Base-by-base conservation (phyloP, 2,797 vertebrate species). In the Sebastes steindachneri region DNA sequence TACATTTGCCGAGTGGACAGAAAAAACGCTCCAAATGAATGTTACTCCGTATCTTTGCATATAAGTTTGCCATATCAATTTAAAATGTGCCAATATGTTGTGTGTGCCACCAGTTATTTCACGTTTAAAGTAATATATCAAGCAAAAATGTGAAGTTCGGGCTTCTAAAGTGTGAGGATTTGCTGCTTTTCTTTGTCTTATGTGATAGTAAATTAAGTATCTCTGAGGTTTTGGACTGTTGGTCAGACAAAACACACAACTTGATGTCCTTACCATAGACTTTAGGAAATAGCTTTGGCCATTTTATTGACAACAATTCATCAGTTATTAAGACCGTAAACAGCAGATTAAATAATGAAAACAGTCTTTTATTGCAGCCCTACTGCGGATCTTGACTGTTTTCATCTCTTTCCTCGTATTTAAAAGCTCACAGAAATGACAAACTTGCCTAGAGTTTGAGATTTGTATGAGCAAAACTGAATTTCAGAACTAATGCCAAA, bases 401-500 rank as follows among this genome's bases (percentile, higher is more conserved):
- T 60, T 31, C 2, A 7, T 45, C 9, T 45, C 1, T 62, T 41
- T 4, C 9, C 17, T 28, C 1, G 3, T 14, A 28, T 68, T 66
- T 63, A 31, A 84, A 77, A 48, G 9, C 25, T 48, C 3, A 48
- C 8, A 25, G 9, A 72, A 64, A 58, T 9, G 5, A 59, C 59
- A 70, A 75, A 48, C 1, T 4, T 17, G 25, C 19, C 6, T 9
- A 0, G 82, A 58, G 41, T 64, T 68, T 58, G 23, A 59, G 25
- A 65, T 84, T 66, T 70, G 17, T 65, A 48, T 11, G 57, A 73
- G 54, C 57, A 83, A 79, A 66, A 55, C 66, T 70, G 75, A 53
- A 67, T 91, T 73, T 86, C 87, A 5, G 88, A 88, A 85, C 93
- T 45, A 69, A 90, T 88, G 73, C 77, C 85, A 87, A 84, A 92